Conservation (phyloP, 2,113 vertebrate genomes). For the Sylvilagus bachmani region DNA sequence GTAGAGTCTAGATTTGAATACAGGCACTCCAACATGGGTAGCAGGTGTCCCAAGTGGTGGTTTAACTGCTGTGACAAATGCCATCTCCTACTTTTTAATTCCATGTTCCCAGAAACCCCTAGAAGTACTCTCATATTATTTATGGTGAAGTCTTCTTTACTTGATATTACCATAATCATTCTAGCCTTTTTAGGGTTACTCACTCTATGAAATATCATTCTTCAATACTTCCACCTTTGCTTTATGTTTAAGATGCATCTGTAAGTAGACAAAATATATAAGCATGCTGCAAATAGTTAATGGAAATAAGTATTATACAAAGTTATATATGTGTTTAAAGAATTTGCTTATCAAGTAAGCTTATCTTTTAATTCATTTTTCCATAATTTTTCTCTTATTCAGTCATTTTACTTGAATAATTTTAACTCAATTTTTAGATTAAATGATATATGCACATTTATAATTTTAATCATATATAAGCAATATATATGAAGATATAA, state of each 20-base stretch:
- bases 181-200: neutral
- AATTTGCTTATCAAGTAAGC: no score
- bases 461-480: neutral
- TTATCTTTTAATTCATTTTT: no score
- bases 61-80: no score
- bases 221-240: neutral
- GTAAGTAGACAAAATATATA: neutral
- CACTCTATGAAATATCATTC: neutral
- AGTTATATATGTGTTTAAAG: no score
- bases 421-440: neutral
- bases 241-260: neutral
- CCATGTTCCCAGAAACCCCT: no score
- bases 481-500: neutral
- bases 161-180: neutral
- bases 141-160: neutral
- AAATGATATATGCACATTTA: neutral
- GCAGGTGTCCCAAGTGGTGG: no score
- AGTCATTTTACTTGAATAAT: neutral
- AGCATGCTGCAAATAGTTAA: no score
- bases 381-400: neutral
- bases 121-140: neutral
- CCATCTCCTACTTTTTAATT: no score
- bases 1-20: no score
- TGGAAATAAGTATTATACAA: no score
- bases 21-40: no score